Conservation (phyloP, 2,113 vertebrate species). For the Lontra canadensis region DNA sequence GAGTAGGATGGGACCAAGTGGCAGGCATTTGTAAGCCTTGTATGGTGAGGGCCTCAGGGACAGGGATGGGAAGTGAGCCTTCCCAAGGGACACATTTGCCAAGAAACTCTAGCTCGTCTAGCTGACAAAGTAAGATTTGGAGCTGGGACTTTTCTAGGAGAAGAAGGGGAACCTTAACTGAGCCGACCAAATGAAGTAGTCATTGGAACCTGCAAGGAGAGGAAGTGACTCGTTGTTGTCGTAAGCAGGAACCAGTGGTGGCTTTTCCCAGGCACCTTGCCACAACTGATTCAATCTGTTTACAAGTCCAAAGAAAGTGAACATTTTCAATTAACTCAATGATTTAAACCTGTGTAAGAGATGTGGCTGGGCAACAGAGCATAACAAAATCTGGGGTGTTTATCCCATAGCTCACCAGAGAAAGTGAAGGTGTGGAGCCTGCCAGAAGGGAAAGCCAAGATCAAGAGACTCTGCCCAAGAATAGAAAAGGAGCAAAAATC, state of each 20-base stretch:
- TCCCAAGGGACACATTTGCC: slow-evolving; percentile 27
- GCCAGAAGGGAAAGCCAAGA: neutral
- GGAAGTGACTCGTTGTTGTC: slow-evolving; percentile 68
- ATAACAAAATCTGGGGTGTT: slow-evolving; percentile 45
- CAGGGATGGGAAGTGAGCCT: neutral
- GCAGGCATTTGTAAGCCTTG: neutral
- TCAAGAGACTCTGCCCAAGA: neutral
- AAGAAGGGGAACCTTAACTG: slow-evolving; percentile 30
- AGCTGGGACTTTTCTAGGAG: neutral
- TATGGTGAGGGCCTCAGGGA: neutral
- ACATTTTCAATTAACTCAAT: slow-evolving; percentile 42
- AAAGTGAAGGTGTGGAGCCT: slow-evolving; percentile 29
- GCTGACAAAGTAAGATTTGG: slow-evolving; percentile 41
- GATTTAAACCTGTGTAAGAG: slow-evolving; percentile 50
- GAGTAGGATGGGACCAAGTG: neutral
- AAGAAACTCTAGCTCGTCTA: slow-evolving; percentile 46
- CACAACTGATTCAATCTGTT: slow-evolving; percentile 68
- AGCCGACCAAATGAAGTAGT: slow-evolving; percentile 47
- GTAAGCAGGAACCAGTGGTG: slow-evolving; percentile 21
- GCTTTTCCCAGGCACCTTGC: slow-evolving; percentile 62
- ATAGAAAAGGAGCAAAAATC: slow-evolving; percentile 26
- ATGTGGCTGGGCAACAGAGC: slow-evolving; percentile 6
- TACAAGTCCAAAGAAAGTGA: slow-evolving; percentile 60
- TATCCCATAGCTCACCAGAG: slow-evolving; percentile 48
- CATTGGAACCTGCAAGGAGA: slow-evolving; percentile 61